Evolutionary conservation across 2,888 invertebrate species (phyloP).

Genomic region (Acrobeloides nanus): DNA sequence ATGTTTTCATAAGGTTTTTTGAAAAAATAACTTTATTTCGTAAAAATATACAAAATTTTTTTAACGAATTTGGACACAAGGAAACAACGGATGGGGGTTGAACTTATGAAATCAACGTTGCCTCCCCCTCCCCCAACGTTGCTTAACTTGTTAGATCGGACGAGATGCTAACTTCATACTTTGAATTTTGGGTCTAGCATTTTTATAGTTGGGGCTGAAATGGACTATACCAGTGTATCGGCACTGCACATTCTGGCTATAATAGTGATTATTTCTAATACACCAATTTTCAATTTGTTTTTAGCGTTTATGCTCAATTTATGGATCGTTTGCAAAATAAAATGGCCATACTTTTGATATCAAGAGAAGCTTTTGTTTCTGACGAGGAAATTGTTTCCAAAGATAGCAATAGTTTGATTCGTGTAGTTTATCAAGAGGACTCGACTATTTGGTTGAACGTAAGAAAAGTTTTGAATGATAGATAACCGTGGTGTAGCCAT

Average conservation of each 20-base stretch:
- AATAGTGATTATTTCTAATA: not conserved
- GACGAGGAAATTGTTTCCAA: not conserved
- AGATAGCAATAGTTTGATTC: constrained; percentile 8
- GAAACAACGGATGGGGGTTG: too few species aligned
- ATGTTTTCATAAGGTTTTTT: too few species aligned
- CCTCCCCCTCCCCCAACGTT: too few species aligned
- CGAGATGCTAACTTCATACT: too few species aligned
- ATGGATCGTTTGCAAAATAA: constrained; percentile 35
- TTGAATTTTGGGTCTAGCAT: too few species aligned
- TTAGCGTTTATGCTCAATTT: constrained; percentile 32
- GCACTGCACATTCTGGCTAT: constrained; percentile 3
- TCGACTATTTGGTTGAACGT: constrained; percentile 33
- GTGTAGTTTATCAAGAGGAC: constrained; percentile 26
- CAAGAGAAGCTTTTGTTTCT: constrained; percentile 10
- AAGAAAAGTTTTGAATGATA: constrained; percentile 6
- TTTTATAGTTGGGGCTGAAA: too few species aligned
- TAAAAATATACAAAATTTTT: constrained; percentile 3
- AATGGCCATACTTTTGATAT: constrained; percentile 28
- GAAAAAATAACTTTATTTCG: too few species aligned
- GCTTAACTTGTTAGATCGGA: too few species aligned
- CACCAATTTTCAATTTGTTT: constrained; percentile 4
- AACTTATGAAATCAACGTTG: too few species aligned
- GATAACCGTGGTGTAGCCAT: constrained; percentile 4
- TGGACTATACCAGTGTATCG: constrained; percentile 1
- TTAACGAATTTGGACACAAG: too few species aligned